phyloP scores from a whole-genome alignment of 2,888 invertebrate species.

The Venusia cambrica region DNA sequence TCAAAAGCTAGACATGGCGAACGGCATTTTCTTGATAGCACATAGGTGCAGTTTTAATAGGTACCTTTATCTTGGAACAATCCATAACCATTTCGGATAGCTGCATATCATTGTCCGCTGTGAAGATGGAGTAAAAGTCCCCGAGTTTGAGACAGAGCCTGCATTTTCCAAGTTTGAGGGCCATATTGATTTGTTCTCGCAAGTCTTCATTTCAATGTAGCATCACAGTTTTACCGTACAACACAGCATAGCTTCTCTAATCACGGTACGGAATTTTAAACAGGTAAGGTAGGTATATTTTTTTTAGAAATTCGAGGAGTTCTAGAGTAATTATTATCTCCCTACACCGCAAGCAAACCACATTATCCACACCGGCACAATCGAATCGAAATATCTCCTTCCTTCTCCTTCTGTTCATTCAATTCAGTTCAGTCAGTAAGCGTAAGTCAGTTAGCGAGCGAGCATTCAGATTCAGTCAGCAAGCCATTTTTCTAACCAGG shows the following conservation, averaged over 20 bases:
- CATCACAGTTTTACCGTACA: conserved; percentile 45
- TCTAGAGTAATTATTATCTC: no score
- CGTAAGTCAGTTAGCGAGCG: no score
- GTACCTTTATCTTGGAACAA: conserved; percentile 71
- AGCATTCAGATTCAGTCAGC: no score
- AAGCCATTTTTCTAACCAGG: no score
- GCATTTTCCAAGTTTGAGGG: conserved; percentile 78
- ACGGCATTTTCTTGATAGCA: background rate
- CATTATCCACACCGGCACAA: no score
- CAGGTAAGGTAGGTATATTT: background rate
- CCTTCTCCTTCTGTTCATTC: no score
- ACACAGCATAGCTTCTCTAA: conserved; percentile 9
- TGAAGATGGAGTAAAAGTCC: conserved; percentile 77
- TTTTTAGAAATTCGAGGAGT: background rate
- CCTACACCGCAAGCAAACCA: no score
- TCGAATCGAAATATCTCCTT: no score
- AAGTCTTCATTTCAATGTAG: conserved; percentile 58
- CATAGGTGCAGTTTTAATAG: conserved; percentile 19
- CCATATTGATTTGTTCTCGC: conserved; percentile 74
- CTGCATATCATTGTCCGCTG: conserved; percentile 71
- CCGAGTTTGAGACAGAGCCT: conserved; percentile 78
- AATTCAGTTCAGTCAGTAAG: no score
- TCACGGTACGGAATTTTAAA: no score
- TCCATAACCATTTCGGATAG: conserved; percentile 79
- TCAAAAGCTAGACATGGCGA: no score